phyloP scores from a whole-genome alignment of 2,113 vertebrate species.

The Emberiza fucata region DNA sequence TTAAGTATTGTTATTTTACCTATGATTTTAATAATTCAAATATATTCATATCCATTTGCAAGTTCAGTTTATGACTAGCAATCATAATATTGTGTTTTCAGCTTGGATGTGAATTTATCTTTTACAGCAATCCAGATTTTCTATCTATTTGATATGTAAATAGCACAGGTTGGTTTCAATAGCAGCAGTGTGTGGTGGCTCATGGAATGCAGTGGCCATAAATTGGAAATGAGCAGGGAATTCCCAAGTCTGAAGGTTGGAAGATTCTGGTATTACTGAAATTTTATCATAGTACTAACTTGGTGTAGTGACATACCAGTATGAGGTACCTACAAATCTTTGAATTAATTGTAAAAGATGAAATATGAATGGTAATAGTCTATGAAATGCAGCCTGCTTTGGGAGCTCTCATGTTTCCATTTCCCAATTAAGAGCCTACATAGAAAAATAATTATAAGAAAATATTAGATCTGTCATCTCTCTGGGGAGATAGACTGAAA shows the following conservation, averaged over 20 bases:
- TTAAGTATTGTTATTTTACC: not conserved
- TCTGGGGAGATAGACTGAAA: not conserved
- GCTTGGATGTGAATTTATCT: not conserved
- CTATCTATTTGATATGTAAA: not conserved
- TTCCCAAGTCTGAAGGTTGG: not conserved
- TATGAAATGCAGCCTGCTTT: not conserved
- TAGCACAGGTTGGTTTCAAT: not conserved
- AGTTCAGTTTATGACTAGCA: not conserved
- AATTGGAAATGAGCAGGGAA: not conserved
- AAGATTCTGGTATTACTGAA: not conserved
- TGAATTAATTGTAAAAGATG: not conserved
- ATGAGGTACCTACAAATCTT: not conserved
- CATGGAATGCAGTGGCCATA: fast-evolving
- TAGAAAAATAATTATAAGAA: slow-evolving; percentile 15
- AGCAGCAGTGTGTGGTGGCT: not conserved
- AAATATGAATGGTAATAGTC: not conserved
- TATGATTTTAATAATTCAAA: not conserved
- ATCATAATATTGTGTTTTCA: not conserved
- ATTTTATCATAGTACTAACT: not conserved
- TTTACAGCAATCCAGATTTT: not conserved
- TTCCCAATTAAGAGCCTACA: not conserved
- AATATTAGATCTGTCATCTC: slow-evolving; percentile 73
- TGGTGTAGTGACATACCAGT: not conserved
- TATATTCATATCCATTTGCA: not conserved
- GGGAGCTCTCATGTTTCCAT: slow-evolving; percentile 14